Evolutionary conservation across 2,888 invertebrate species (phyloP), one percentile per base, ranked within the genome.

Genomic region (Caenorhabditis doughertyi): DNA sequence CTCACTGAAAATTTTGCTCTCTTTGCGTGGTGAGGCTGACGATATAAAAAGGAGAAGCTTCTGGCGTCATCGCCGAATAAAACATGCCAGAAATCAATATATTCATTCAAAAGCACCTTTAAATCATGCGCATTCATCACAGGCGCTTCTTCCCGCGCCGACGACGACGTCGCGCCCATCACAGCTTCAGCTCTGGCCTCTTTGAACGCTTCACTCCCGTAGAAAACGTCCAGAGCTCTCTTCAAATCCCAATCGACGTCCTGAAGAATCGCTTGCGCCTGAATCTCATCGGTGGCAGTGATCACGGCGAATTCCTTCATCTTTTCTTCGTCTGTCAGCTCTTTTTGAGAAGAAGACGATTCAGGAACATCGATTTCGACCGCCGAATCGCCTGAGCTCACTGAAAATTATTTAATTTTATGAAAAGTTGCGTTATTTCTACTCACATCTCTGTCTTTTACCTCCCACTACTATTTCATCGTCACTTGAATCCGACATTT

Each of bases 251-350:
- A 94, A 8, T 93, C 90, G 47, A 93, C 90, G 83, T 94, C 93
- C 87, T 94, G 94, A 25, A 94, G 91, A 89, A 93, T 93, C 85
- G 93, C 93, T 92, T 94, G 94, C 3, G 94, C 94, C 73, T 93
- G 92, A 1, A 93, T 93, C 27, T 93, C 92, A 89, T 94, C 93
- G 1, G 94, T 94, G 13, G 92, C 92, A 0, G 94, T 94, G 27
- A 94, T 90, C 72, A 91, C 91, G 3, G 93, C 93, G 92, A 94
- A 94, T 39, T 85, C 67, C 29, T 65, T 35, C 60, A 90, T 85
- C 13, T 79, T 84, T 35, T 74, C 64, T 51, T 86, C 84, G 25
- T 73, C 77, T 13, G 47, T 32, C 2, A 42, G 60, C 42, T 42
- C 42, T n/a, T 16, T 16, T 3, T 47, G 44, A 47, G 7, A n/a